Evolutionary conservation across 2,888 invertebrate genomes (phyloP).

Genomic region (Rotaria socialis): DNA sequence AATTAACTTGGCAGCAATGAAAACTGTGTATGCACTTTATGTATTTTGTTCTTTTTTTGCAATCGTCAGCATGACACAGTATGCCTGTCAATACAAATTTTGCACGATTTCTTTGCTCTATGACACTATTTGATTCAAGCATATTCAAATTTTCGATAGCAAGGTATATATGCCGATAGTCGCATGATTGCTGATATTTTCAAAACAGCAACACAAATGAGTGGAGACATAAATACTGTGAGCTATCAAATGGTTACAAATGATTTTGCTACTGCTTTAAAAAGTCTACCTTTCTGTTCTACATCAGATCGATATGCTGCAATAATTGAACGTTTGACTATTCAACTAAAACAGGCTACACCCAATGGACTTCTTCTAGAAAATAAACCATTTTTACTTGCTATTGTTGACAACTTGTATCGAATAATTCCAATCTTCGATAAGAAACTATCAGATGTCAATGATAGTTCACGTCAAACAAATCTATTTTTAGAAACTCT

Average conservation of each 20-base stretch:
- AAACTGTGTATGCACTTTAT: no score
- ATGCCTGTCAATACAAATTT: not conserved
- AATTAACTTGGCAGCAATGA: no score
- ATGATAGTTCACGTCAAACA: not conserved
- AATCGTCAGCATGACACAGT: not conserved
- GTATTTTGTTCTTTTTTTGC: not conserved
- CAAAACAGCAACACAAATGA: not conserved
- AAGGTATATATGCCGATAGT: not conserved
- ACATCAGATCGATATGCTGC: not conserved
- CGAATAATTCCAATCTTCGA: not conserved
- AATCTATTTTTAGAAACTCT: not conserved
- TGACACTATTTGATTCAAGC: not conserved
- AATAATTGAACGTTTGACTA: not conserved
- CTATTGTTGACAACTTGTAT: not conserved
- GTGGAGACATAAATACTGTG: not conserved
- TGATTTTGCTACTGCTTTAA: not conserved
- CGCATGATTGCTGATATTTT: not conserved
- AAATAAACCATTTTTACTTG: not conserved
- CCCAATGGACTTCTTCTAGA: not conserved
- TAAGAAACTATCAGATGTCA: not conserved
- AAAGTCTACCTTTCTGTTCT: not conserved
- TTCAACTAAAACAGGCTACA: not conserved
- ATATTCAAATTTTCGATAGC: not conserved
- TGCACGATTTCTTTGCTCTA: no score
- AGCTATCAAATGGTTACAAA: not conserved